phyloP scores from a whole-genome alignment of 2,113 vertebrate genomes.

The Sula dactylatra region DNA sequence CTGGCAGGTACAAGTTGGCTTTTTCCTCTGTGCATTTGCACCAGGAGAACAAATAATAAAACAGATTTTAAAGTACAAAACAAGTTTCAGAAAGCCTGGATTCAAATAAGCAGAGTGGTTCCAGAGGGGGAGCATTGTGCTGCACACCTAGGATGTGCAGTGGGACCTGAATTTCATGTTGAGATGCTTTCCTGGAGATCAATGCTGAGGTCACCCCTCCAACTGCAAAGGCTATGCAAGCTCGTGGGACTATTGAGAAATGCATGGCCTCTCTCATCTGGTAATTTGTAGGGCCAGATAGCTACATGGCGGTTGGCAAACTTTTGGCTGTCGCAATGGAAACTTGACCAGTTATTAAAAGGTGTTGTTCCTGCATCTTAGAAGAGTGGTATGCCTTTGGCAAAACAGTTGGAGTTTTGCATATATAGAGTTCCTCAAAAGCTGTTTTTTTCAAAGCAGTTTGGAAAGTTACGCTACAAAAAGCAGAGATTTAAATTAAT shows the following conservation, averaged over 20 bases:
- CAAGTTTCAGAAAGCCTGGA: not conserved
- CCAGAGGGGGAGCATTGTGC: not conserved
- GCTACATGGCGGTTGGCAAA: not conserved
- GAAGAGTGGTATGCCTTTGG: not conserved
- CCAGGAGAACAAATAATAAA: not conserved
- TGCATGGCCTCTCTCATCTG: not conserved
- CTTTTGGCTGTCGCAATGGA: not conserved
- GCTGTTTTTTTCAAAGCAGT: not conserved
- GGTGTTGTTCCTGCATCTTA: accelerated
- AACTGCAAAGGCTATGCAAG: not conserved
- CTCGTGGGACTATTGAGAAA: not conserved
- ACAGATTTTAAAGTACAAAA: not conserved
- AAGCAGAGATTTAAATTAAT: not conserved
- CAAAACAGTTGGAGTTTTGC: not conserved
- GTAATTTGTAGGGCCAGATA: not conserved
- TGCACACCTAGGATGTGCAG: not conserved
- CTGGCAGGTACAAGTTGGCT: not conserved
- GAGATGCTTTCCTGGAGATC: not conserved
- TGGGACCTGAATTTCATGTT: not conserved
- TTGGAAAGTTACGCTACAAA: not conserved
- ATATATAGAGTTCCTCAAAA: not conserved
- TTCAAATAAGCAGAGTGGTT: not conserved
- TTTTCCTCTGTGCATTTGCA: not conserved
- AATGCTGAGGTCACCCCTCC: not conserved
- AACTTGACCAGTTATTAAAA: not conserved